A percentile compares a stretch with the other conserved stretches of the same genome.
Conservation (phyloP, 2,113 vertebrate genomes). For the Tonatia bakeri region DNA sequence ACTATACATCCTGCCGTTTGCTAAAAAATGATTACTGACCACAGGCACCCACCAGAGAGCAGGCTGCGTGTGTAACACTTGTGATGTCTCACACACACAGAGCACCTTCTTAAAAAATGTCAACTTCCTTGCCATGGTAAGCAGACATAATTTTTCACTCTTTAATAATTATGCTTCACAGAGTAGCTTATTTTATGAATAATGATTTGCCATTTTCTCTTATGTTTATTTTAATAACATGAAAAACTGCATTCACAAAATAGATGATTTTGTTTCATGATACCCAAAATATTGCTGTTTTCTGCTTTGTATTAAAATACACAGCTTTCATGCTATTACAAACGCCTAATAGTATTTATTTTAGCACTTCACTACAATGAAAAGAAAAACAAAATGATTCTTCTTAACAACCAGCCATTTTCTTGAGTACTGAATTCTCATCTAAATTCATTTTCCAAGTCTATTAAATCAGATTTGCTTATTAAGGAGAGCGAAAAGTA, state of each 20-base stretch:
- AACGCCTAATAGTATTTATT: not conserved
- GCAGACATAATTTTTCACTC: constrained; percentile 61
- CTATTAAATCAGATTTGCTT: constrained; percentile 37
- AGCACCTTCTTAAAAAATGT: constrained; percentile 39
- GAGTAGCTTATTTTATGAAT: constrained; percentile 6
- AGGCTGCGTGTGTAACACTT: constrained; percentile 11
- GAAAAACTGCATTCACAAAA: constrained; percentile 35
- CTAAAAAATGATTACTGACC: constrained; percentile 68
- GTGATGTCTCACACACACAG: constrained; percentile 60
- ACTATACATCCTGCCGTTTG: constrained; percentile 41
- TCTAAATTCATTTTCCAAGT: constrained; percentile 26
- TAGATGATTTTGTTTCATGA: not conserved
- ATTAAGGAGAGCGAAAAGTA: constrained; percentile 21
- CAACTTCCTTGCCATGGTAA: constrained; percentile 34
- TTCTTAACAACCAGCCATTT: constrained; percentile 10
- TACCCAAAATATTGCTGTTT: not conserved
- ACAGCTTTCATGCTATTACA: not conserved
- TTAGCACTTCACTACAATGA: not conserved
- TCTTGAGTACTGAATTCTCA: constrained; percentile 21
- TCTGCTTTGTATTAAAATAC: constrained; percentile 4
- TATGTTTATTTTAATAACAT: constrained; percentile 8
- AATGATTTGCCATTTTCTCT: constrained; percentile 28
- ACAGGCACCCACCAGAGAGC: constrained; percentile 33
- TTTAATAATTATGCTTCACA: not conserved
- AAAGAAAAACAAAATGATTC: not conserved